phyloP scores from a whole-genome alignment of 2,113 vertebrate genomes.

The Laterallus jamaicensis region DNA sequence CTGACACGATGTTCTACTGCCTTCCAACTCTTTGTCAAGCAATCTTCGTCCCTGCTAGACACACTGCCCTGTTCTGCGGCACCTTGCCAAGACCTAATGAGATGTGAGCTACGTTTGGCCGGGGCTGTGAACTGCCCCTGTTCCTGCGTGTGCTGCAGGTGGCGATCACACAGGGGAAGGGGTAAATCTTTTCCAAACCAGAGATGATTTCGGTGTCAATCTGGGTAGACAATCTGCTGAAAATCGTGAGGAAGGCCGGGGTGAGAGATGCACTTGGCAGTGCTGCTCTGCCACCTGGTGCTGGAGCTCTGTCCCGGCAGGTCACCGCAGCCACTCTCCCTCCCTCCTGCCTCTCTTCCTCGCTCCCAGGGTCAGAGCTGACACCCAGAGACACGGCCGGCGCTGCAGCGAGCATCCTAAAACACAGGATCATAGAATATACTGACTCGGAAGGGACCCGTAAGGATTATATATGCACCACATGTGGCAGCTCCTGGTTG shows the following conservation, averaged over 20 bases:
- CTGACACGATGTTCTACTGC: fast-evolving
- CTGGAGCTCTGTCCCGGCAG: not conserved
- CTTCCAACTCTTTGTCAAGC: not conserved
- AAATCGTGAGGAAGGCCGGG: fast-evolving
- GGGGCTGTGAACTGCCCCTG: not conserved
- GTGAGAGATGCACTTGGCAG: not conserved
- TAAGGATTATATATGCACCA: fast-evolving
- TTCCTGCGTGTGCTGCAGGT: not conserved
- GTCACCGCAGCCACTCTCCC: not conserved
- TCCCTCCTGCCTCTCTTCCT: too few relatives aligned
- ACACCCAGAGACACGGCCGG: fast-evolving
- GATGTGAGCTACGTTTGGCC: fast-evolving
- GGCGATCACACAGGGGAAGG: not conserved
- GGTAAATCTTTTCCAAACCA: not conserved
- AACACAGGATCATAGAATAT: too few relatives aligned
- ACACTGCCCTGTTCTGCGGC: not conserved
- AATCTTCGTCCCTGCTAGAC: fast-evolving
- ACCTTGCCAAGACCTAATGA: fast-evolving
- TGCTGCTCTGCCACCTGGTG: slow-evolving; percentile 44
- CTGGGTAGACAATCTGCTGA: fast-evolving
- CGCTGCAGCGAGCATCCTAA: too few relatives aligned
- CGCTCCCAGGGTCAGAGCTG: not conserved
- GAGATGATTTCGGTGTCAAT: fast-evolving
- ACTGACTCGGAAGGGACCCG: too few relatives aligned
- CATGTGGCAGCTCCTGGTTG: not conserved